Evolutionary conservation across 2,797 vertebrate genomes (phyloP), one percentile per base, ranked within the genome.

Genomic region (Poecilia wingei): DNA sequence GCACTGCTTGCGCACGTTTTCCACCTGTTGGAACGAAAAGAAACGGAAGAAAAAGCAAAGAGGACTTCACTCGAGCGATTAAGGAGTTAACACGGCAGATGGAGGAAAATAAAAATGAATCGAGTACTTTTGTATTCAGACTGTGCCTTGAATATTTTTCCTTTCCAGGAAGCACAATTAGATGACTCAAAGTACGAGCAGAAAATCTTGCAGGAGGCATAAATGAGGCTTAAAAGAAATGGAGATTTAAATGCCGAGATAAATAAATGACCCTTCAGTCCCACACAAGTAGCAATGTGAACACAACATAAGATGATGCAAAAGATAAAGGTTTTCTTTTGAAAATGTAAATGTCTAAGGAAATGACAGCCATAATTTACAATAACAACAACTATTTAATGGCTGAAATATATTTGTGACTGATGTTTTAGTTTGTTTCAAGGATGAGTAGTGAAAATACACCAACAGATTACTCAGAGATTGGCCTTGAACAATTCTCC

Each of bases 1-100:
- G 80, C 87, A 98, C 78, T 97, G 97, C 87, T 97, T 97, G 84
- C 95, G 97, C 72, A 96, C 94, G 43, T 92, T 94, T 74, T 96
- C 95, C 66, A 99, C 96, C 98, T 99, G 93, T 79, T 87, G 92
- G 41, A 25, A 9, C 51, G 25, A 53, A 53, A 53, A 22, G 76
- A n/a, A 84, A 61, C 78, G 84, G 83, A 55, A 47, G 13, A 68
- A 33, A 59, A 12, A 13, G 36, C 3, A 25, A 47, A 46, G 28
- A 39, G 49, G 47, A 22, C 1, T 4, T 14, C 53, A 33, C 7
- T 59, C 20, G n/a, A 31, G 4, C 18, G 1, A 12, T 46, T 20
- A 13, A 41, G 12, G 2, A 13, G 39, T 74, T 39, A 28, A 57
- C 12, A 28, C 20, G 51, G 12, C 9, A 43, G 22, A 74, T 6